Evolutionary conservation across 2,797 vertebrate species (phyloP).

Genomic region (Menidia menidia): DNA sequence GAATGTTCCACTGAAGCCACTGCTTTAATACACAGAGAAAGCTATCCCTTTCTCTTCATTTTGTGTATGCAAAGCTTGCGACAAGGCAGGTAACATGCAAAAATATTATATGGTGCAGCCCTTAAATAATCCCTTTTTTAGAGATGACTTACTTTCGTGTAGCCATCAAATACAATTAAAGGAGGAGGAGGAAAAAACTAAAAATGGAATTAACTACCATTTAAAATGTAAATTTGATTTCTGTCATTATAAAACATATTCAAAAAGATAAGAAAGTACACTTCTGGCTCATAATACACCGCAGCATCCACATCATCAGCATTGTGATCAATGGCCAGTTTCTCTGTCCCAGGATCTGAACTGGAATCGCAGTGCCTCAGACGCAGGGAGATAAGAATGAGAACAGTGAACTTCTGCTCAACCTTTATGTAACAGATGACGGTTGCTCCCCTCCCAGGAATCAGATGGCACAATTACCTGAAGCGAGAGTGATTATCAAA

Average conservation of each 20-base stretch:
- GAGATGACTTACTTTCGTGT: no score
- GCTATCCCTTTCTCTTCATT: background rate
- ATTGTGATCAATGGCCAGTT: conserved; percentile 18
- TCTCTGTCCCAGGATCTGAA: conserved; percentile 15
- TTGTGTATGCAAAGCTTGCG: background rate
- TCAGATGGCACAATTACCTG: conserved; percentile 1
- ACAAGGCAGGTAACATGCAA: background rate
- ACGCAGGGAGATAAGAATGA: conserved; percentile 37
- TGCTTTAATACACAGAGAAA: background rate
- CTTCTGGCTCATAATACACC: conserved; percentile 34
- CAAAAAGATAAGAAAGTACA: conserved; percentile 25
- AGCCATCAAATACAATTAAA: no score
- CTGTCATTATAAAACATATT: background rate
- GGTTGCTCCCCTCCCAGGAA: conserved; percentile 13
- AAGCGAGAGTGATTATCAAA: conserved; percentile 1
- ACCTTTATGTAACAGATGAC: conserved; percentile 28
- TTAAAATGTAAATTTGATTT: background rate
- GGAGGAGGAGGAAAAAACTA: background rate
- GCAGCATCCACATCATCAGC: conserved; percentile 27
- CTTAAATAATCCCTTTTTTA: background rate
- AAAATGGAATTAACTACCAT: background rate
- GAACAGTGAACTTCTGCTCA: conserved; percentile 38
- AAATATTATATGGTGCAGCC: background rate
- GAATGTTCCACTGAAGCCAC: background rate
- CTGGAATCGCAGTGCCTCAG: conserved; percentile 12